Evolutionary conservation across 35 echinoderm and acorn worm genomes (phyloP).

Genomic region (Ophioderma brevispina): DNA sequence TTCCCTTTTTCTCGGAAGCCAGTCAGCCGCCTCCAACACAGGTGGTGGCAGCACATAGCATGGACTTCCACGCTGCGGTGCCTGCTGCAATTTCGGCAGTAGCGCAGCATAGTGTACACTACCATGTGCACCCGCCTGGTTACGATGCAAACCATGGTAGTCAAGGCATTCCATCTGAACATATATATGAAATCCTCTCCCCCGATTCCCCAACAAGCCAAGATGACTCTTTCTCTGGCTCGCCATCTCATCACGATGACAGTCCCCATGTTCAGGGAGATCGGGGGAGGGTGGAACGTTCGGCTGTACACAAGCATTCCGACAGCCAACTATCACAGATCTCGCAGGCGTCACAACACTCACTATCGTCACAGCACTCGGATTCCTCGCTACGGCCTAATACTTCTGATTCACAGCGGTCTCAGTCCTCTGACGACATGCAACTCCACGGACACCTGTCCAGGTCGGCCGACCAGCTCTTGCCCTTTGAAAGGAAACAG

Average conservation of each 20-base stretch:
- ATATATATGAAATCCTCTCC: slow-evolving; percentile 37
- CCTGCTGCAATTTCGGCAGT: slow-evolving; percentile 11
- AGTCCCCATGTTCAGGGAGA: slow-evolving; percentile 43
- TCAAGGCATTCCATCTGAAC: neutral
- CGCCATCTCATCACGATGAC: slow-evolving; percentile 41
- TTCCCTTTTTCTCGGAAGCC: slow-evolving; percentile 42
- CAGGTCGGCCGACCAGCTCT: neutral
- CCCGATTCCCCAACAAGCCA: slow-evolving; percentile 83
- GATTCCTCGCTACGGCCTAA: slow-evolving; percentile 75
- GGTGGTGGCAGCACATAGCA: slow-evolving; percentile 17
- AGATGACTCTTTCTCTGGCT: slow-evolving; percentile 55
- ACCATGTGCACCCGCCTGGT: slow-evolving; percentile 36
- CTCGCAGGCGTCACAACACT: slow-evolving; percentile 85
- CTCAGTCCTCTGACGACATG: slow-evolving; percentile 84
- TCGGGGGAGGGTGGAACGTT: slow-evolving; percentile 25
- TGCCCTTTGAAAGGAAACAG: slow-evolving; percentile 3
- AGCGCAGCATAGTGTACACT: slow-evolving; percentile 9
- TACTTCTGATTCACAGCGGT: slow-evolving; percentile 81
- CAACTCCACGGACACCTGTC: slow-evolving; percentile 3
- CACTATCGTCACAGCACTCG: slow-evolving; percentile 92
- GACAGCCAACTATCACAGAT: slow-evolving; percentile 86
- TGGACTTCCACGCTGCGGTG: slow-evolving; percentile 10
- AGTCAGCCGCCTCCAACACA: slow-evolving; percentile 32
- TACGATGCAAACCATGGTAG: slow-evolving; percentile 18
- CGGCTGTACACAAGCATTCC: slow-evolving; percentile 84